Evolutionary conservation across 2,113 vertebrate genomes (phyloP), one percentile per base, ranked within the genome.

Genomic region (Corapipo altera): DNA sequence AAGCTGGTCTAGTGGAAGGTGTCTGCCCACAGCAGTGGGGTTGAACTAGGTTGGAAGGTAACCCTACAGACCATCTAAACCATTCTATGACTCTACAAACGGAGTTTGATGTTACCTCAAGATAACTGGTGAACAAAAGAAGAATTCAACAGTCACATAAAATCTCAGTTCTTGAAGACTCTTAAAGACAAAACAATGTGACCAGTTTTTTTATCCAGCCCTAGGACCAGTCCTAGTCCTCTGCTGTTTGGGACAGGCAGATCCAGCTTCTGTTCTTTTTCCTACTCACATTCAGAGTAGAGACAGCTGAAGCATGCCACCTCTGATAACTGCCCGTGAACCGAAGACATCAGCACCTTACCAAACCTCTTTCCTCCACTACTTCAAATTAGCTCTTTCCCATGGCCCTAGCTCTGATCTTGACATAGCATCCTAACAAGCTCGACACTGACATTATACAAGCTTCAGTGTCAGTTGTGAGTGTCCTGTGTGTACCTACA

Each of bases 391-490:
- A 72, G 22, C 18, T 70, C n/a, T 78, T 75, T 87, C 32, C 35
- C 28, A 62, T 23, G 15, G 32, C 49, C 59, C 43, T 54, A 55
- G 51, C 41, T 70, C 51, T 73, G 32, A 58, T 62, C 49, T 66
- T 62, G 57, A 67, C 52, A 43, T 1, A 65, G 33, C 12, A 51
- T 23, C 49, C 28, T 58, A 26, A 69, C 39, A 75, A 88, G 44
- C 16, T 76, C 0, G 0, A 55, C 11, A 21, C 4, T 39, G 48
- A 67, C 39, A 77, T 23, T n/a, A 62, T 9, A 76, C 5, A 83
- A 73, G 9, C 24, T 62, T 85, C 52, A 55, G 30, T 10, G 33
- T 28, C 66, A 90, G 15, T 5, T 70, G 15, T 1, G 2, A 88
- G n/a, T 9, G 8, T 39, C 35, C 32, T 37, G 2, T 27, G 32